Conservation (phyloP, 2,113 vertebrate genomes). For the Aegotheles bennettii region DNA sequence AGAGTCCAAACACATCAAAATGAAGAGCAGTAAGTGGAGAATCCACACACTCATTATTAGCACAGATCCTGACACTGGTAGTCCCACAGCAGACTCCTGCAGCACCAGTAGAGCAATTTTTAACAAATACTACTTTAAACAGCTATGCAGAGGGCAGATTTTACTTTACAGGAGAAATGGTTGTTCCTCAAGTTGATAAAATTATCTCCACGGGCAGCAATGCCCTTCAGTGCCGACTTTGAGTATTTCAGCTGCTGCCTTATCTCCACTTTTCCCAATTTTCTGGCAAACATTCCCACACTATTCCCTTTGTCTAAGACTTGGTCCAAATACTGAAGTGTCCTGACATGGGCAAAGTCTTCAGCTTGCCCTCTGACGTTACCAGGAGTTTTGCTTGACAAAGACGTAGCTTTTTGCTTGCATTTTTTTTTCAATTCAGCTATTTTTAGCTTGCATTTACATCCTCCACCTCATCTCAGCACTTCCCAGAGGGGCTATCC, state of each 20-base stretch:
- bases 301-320: slow-evolving; percentile 26
- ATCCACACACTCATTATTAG: background rate
- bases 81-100: background rate
- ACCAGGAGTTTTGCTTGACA: background rate
- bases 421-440: background rate
- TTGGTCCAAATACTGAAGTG: background rate
- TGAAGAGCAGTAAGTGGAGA: background rate
- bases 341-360: slow-evolving; percentile 34
- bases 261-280: slow-evolving; percentile 20
- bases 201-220: slow-evolving; percentile 38
- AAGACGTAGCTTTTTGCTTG: background rate
- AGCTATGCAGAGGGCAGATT: background rate
- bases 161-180: background rate
- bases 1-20: background rate
- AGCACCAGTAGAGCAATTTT: background rate
- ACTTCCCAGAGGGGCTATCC: background rate
- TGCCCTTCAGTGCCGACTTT: slow-evolving; percentile 40
- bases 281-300: background rate
- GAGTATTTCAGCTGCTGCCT: slow-evolving; percentile 25
- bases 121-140: background rate
- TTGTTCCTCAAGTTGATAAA: slow-evolving; percentile 4
- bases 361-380: slow-evolving; percentile 26
- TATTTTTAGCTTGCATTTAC: background rate
- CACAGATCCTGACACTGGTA: background rate
- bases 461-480: background rate